These are phyloP conservation scores for Lasioglossum baleicum DNA, from an alignment of 1,140 invertebrate genomes.

Conservation along the genomic window DNA sequence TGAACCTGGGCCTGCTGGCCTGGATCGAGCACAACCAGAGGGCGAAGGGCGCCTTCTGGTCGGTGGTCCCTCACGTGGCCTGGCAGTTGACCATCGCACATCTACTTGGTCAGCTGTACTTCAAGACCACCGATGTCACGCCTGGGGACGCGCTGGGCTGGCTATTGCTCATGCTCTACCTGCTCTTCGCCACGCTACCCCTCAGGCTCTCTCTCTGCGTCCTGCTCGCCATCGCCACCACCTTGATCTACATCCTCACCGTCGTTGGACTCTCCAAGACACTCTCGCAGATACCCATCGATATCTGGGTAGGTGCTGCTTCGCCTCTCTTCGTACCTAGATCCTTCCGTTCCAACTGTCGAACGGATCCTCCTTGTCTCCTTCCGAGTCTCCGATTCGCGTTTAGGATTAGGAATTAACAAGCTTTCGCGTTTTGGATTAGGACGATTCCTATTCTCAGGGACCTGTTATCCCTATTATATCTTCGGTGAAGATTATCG, in stretches of 20 bases:
- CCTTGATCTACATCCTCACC: slow-evolving; percentile 81
- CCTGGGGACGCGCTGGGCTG: slow-evolving; percentile 85
- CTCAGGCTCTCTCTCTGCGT: slow-evolving; percentile 85
- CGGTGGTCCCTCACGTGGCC: slow-evolving; percentile 82
- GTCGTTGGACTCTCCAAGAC: slow-evolving; percentile 79
- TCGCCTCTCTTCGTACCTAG: no score
- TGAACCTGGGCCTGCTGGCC: slow-evolving; percentile 80
- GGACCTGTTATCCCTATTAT: no score
- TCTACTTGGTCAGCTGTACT: slow-evolving; percentile 81
- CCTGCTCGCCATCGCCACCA: slow-evolving; percentile 82
- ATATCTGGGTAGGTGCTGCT: slow-evolving; percentile 82
- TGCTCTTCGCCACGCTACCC: slow-evolving; percentile 91
- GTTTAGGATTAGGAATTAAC: no score
- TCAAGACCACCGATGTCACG: slow-evolving; percentile 80
- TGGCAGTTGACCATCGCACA: slow-evolving; percentile 84
- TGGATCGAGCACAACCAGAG: slow-evolving; percentile 77
- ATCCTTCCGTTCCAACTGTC: no score
- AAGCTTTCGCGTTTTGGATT: no score
- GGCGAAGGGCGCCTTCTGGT: slow-evolving; percentile 78
- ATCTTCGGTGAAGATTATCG: no score
- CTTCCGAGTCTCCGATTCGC: no score
- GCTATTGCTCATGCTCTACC: slow-evolving; percentile 89
- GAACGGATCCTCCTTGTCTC: no score
- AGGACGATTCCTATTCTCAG: no score
- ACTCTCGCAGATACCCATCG: slow-evolving; percentile 72